phyloP scores from a whole-genome alignment of 1,140 invertebrate species.

The Amphibalanus amphitrite region DNA sequence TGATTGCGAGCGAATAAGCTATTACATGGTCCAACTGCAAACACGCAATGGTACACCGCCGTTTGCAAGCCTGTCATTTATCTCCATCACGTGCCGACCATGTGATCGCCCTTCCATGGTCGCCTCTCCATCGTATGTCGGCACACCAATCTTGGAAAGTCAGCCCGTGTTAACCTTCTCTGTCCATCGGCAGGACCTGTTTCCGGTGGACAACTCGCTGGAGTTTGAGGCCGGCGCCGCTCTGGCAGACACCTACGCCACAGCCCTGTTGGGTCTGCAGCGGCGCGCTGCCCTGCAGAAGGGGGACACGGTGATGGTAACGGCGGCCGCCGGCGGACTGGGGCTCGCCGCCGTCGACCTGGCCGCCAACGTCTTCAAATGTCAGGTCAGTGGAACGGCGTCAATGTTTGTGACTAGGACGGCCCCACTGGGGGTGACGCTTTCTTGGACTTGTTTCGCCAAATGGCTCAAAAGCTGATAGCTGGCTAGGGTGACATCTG shows the following conservation, averaged over 20 bases:
- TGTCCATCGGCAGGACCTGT: slow-evolving; percentile 32
- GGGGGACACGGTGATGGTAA: slow-evolving; percentile 36
- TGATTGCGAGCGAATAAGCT: neutral
- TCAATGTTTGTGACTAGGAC: too few species aligned
- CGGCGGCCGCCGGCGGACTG: slow-evolving; percentile 38
- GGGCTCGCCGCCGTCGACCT: slow-evolving; percentile 43
- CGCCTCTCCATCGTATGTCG: too few species aligned
- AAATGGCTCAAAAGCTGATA: too few species aligned
- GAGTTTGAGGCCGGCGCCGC: slow-evolving; percentile 31
- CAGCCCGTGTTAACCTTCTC: too few species aligned
- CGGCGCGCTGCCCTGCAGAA: slow-evolving; percentile 33
- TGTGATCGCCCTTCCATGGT: too few species aligned
- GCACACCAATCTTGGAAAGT: too few species aligned
- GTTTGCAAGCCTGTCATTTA: neutral
- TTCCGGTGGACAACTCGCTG: slow-evolving; percentile 32
- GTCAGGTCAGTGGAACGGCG: slow-evolving; percentile 27
- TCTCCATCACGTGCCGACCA: neutral
- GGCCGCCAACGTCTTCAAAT: slow-evolving; percentile 38
- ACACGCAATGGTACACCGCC: neutral
- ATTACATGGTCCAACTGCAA: neutral
- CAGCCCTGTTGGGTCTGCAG: slow-evolving; percentile 36
- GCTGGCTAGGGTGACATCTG: too few species aligned
- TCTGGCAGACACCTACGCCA: slow-evolving; percentile 37
- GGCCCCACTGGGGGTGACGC: too few species aligned
- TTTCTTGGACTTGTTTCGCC: too few species aligned